Percentiles rank a stretch among this genome's conserved stretches.
Evolutionary conservation across 2,113 vertebrate genomes (phyloP).

Genomic region (Calypte anna): DNA sequence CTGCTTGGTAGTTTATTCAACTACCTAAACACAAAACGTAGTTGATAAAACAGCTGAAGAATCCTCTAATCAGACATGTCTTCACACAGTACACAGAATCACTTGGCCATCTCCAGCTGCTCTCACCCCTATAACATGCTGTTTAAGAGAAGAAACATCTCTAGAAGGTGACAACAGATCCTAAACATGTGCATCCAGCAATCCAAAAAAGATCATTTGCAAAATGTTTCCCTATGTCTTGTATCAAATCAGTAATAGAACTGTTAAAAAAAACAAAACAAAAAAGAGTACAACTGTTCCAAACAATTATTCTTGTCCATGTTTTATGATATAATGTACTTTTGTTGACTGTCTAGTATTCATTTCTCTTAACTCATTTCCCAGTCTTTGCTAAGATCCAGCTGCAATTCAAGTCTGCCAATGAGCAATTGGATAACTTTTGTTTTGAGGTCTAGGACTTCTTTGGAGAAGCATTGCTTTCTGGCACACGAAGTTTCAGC

Average conservation of each 20-base stretch:
- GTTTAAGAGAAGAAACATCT: background rate
- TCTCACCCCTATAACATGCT: background rate
- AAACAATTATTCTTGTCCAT: background rate
- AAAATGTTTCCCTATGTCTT: background rate
- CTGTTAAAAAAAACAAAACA: no score
- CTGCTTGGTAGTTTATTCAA: background rate
- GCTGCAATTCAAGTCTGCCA: background rate
- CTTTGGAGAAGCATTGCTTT: background rate
- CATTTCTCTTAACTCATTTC: background rate
- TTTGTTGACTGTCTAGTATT: background rate
- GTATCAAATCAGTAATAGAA: background rate
- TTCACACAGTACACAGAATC: background rate
- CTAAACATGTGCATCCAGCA: background rate
- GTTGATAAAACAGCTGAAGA: background rate
- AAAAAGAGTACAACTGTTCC: background rate
- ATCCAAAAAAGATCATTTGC: background rate
- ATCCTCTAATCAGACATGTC: background rate
- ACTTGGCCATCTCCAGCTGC: background rate
- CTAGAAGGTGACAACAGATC: background rate
- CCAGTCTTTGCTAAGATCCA: background rate
- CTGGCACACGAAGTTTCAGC: background rate
- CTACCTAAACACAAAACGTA: background rate
- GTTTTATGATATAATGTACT: background rate
- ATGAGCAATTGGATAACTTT: background rate
- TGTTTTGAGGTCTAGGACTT: background rate